Base-by-base conservation (phyloP, 2,113 vertebrate genomes). In the Rissa tridactyla region DNA sequence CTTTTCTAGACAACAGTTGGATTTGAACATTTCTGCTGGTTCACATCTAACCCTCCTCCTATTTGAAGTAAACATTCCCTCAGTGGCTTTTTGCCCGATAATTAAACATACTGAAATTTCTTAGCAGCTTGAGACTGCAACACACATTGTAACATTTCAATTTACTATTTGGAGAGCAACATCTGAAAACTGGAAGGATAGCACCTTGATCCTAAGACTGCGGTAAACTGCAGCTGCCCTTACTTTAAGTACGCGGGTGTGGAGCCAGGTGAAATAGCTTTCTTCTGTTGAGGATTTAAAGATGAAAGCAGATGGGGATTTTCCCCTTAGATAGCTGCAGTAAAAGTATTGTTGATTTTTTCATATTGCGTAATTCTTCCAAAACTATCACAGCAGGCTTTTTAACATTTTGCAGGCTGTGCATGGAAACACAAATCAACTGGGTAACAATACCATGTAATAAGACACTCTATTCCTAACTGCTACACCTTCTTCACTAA, bases 301-400 rank as follows among this genome's bases (percentile, higher is more conserved):
- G 96, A 97, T 94, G 54, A 98, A 97, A 98, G 96, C 55, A 58
- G 49, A 38, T 54, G 17, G 91, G 95, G 78, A 61, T 97, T 97
- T 95, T 91, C 92, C 92, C 86, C 55, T 88, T 68, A 87, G 62
- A 82, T 58, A 93, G 83, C 64, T 96, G 73, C 57, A 92, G 47
- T 52, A 69, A 94, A 94, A 93, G 71, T 22, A 71, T 6, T 80
- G 92, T 57, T 90, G 60, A 58, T 86, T 91, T 97, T 72, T 88
- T 70, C 82, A 47, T 80, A 90, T 22, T 61, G 49, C 2, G 0
- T 86, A 72, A 86, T 70, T 96, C 76, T 91, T 94, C 79, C 38
- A 13, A 62, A 94, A 87, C 58, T 71, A 13, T 57, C 73, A 86
- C 20, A 79, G 62, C 69, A 69, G 34, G 40, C 58, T 96, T 85